Conservation (phyloP, 2,888 invertebrate genomes). For the Chloromyia formosa region DNA sequence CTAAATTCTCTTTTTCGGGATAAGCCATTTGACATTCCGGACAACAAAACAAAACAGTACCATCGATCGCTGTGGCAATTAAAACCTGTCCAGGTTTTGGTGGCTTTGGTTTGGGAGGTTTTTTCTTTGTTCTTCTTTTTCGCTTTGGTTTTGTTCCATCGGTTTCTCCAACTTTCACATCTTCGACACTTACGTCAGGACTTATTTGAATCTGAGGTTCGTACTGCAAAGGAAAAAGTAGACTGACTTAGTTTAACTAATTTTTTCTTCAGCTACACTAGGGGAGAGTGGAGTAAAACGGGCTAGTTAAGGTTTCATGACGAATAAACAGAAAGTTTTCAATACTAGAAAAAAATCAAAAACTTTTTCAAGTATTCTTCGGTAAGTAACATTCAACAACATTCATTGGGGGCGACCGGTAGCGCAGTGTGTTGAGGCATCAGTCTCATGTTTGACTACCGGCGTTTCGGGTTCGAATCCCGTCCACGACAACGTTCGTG, state of each 20-base stretch:
- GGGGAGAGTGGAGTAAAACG: too few relatives aligned
- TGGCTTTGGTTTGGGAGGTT: constrained; percentile 78
- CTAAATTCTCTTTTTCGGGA: constrained; percentile 81
- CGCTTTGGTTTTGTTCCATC: constrained; percentile 55
- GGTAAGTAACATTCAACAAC: too few relatives aligned
- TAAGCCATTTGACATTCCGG: constrained; percentile 85
- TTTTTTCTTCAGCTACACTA: not conserved
- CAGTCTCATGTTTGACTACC: too few relatives aligned
- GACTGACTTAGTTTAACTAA: too few relatives aligned
- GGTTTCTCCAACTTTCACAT: constrained; percentile 56
- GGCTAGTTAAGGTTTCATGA: too few relatives aligned
- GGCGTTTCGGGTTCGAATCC: too few relatives aligned
- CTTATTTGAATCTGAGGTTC: constrained; percentile 64
- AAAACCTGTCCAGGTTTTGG: constrained; percentile 84
- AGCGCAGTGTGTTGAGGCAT: too few relatives aligned
- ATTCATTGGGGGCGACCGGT: too few relatives aligned
- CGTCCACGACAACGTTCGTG: too few relatives aligned
- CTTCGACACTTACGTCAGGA: constrained; percentile 60
- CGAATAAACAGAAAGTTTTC: too few relatives aligned
- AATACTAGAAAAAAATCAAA: too few relatives aligned
- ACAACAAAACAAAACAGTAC: constrained; percentile 79
- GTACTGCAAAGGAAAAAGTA: constrained; percentile 46
- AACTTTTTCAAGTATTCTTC: too few relatives aligned
- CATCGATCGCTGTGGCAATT: constrained; percentile 78
- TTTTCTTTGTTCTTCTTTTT: constrained; percentile 84